Percentiles rank a stretch among this genome's conserved stretches.
Conservation (phyloP, 2,797 vertebrate species). For the Argyrosomus regius region DNA sequence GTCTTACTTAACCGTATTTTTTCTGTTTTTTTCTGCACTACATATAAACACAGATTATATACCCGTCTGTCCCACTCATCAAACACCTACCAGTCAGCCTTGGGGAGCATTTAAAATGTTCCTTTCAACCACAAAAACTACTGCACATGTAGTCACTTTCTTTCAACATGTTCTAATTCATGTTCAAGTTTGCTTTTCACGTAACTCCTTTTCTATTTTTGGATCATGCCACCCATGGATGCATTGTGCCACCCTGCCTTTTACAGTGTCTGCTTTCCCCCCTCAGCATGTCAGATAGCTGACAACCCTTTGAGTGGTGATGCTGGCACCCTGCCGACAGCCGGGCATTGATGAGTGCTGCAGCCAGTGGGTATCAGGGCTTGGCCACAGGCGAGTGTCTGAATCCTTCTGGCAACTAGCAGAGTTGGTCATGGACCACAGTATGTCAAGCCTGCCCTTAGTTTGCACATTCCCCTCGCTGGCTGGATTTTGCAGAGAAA, state of each 20-base stretch:
- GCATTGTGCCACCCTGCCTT: slow-evolving; percentile 76
- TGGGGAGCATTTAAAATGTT: not conserved
- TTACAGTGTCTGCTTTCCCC: slow-evolving; percentile 70
- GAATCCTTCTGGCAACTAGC: slow-evolving; percentile 61
- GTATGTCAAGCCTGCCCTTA: slow-evolving; percentile 61
- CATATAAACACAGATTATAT: not conserved
- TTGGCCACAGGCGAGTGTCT: slow-evolving; percentile 58
- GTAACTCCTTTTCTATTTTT: slow-evolving; percentile 80
- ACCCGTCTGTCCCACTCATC: not conserved
- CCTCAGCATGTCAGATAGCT: slow-evolving; percentile 75
- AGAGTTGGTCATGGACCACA: slow-evolving; percentile 64
- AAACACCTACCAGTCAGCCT: not conserved
- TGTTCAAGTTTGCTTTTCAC: slow-evolving; percentile 34
- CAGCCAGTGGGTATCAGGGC: slow-evolving; percentile 65
- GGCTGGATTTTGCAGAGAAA: slow-evolving; percentile 59
- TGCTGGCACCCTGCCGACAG: slow-evolving; percentile 71
- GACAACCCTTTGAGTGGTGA: slow-evolving; percentile 73
- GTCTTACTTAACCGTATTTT: not conserved
- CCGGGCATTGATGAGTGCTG: slow-evolving; percentile 68
- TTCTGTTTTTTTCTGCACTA: not conserved
- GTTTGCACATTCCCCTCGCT: slow-evolving; percentile 75
- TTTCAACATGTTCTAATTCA: not conserved
- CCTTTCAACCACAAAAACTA: not conserved
- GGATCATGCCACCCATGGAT: slow-evolving; percentile 73
- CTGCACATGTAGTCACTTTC: slow-evolving; percentile 2